phyloP scores from a whole-genome alignment of 2,888 invertebrate species.

The Latrodectus hesperus region DNA sequence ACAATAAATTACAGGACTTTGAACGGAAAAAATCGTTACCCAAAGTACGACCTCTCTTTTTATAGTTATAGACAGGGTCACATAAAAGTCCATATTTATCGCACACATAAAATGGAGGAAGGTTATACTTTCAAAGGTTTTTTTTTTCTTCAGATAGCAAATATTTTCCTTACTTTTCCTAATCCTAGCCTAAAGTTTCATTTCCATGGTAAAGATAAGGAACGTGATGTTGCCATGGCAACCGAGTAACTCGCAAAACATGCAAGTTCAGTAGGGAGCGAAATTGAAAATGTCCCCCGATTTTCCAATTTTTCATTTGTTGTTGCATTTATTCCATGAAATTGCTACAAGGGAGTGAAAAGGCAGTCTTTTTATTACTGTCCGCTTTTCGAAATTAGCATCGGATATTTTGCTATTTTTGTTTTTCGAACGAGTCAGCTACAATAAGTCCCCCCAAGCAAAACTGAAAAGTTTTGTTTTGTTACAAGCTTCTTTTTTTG shows the following conservation, averaged over 20 bases:
- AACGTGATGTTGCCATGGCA: conserved; percentile 52
- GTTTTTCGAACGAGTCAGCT: conserved; percentile 17
- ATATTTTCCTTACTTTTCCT: conserved; percentile 66
- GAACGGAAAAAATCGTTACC: not conserved
- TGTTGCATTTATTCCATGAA: conserved; percentile 52
- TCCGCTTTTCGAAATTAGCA: conserved; percentile 47
- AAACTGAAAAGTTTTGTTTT: conserved; percentile 18
- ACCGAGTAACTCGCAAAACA: conserved; percentile 31
- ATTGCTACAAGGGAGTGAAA: conserved; percentile 37
- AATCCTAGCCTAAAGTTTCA: conserved; percentile 67
- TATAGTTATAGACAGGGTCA: conserved; percentile 41
- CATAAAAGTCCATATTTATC: conserved; percentile 62
- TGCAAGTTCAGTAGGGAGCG: conserved; percentile 42
- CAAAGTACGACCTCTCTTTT: conserved; percentile 34
- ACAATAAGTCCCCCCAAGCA: conserved; percentile 12
- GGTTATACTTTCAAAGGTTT: conserved; percentile 11
- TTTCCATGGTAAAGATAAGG: conserved; percentile 55
- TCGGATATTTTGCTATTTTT: conserved; percentile 47
- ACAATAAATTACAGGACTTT: conserved; percentile 52
- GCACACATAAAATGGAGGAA: conserved; percentile 47
- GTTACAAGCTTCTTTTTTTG: not conserved
- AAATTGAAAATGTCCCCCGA: conserved; percentile 53
- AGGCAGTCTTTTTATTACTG: conserved; percentile 47
- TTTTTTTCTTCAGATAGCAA: conserved; percentile 46
- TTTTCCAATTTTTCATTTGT: conserved; percentile 9